These are phyloP conservation scores for Labia minor DNA, from an alignment of 2,888 invertebrate species.

Conservation along the genomic window DNA sequence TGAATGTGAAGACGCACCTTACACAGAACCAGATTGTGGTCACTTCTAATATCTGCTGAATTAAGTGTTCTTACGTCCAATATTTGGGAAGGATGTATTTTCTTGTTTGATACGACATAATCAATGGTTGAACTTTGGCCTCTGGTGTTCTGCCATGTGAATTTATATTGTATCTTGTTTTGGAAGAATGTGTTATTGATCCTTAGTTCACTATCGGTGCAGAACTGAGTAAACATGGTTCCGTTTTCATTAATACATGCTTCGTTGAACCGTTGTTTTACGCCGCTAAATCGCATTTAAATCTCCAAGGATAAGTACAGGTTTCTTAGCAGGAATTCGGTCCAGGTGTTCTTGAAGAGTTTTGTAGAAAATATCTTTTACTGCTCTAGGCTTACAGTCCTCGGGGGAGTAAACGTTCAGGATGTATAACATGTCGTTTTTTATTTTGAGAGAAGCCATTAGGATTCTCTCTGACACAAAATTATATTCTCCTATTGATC, in stretches of 20 bases:
- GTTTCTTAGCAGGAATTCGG: neutral
- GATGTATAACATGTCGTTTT: neutral
- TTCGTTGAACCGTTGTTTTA: too few species aligned
- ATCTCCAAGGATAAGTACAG: neutral
- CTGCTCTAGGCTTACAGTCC: neutral
- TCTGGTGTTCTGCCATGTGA: too few species aligned
- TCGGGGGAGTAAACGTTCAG: neutral
- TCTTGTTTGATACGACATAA: neutral
- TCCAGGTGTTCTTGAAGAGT: neutral
- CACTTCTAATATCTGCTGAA: too few species aligned
- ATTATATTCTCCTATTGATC: neutral
- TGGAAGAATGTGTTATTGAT: too few species aligned
- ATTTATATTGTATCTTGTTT: too few species aligned
- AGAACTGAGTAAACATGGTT: neutral
- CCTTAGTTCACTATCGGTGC: too few species aligned
- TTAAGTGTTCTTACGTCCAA: neutral
- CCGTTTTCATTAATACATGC: neutral
- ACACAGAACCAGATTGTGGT: neutral
- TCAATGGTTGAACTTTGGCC: neutral
- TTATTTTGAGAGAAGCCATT: neutral
- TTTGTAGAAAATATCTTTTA: neutral
- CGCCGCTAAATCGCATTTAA: too few species aligned
- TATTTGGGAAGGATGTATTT: too few species aligned
- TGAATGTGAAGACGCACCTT: neutral
- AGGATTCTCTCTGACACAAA: neutral